Base-by-base conservation (phyloP, 2,888 invertebrate genomes). In the Cataglyphis livida region DNA sequence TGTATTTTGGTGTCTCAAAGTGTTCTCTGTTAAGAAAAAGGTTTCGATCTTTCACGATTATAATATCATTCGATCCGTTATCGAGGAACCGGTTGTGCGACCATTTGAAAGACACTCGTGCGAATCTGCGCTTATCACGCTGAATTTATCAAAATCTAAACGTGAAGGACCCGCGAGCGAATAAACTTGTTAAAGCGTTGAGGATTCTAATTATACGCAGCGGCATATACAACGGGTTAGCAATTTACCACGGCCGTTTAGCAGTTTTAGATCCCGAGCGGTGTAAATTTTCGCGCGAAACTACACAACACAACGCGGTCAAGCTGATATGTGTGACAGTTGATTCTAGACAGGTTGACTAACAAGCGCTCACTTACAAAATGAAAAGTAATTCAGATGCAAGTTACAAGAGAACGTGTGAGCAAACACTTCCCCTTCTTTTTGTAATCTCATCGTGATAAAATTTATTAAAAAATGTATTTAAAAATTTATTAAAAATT, bases 121-220 rank as follows among this genome's bases (percentile, higher is more conserved):
- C 44, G 10, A 74, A 32, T 62, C 32, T 28, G 25, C 7, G n/a
- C 51, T 51, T 51, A 12, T 15, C 28, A 15, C 44, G 32, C 21
- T 32, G 32, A 74, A 44, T 62, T 44, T 51, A 41, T 28, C 41
- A 32, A 71, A 74, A 74, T 74, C 51, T 51, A n/a, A 51, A n/a
- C 62, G 7, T n/a, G 44, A 62, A 15, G 32, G 32, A 51, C n/a
- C n/a, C 51, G 51, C 51, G n/a, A n/a, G 51, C 51, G n/a, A 51
- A 51, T 51, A 51, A 51, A 51, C 51, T n/a, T 51, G 51, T 51
- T 51, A 51, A 51, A 1, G 51, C 48, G 18, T 51, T 51, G n/a
- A 51, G n/a, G n/a, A 51, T 51, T 51, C 51, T 51, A 51, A 51
- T 51, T 51, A 35, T 57, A 21, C 21, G 5, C 32, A 15, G 21